phyloP scores from a whole-genome alignment of 2,888 invertebrate species.

The Barypeithes pellucidus region DNA sequence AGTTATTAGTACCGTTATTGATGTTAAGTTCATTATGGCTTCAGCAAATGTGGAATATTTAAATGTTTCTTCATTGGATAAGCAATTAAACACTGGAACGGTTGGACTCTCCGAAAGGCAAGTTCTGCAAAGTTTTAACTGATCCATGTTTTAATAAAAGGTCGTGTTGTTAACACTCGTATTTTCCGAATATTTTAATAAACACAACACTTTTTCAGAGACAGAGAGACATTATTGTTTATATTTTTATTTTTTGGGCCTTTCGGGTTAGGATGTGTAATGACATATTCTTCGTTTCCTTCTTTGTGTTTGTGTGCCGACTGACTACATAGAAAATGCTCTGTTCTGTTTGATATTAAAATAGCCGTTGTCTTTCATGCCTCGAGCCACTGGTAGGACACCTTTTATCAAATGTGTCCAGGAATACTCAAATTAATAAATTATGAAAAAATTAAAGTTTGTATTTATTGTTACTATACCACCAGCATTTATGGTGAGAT shows the following conservation, averaged over 20 bases:
- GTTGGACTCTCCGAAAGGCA: constrained; percentile 47
- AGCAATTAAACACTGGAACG: constrained; percentile 28
- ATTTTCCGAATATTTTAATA: background rate
- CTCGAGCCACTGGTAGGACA: no score
- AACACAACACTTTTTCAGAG: background rate
- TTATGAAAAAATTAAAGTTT: no score
- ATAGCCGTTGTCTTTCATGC: no score
- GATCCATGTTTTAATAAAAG: constrained; percentile 31
- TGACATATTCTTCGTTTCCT: no score
- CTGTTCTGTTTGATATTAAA: no score
- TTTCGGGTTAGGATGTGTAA: constrained; percentile 1
- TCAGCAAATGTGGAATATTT: constrained; percentile 38
- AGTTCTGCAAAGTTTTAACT: constrained; percentile 41
- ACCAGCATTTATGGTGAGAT: background rate
- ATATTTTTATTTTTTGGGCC: background rate
- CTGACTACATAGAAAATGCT: no score
- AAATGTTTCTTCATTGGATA: constrained; percentile 5
- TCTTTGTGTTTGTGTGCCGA: no score
- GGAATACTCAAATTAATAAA: no score
- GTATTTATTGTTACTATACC: background rate
- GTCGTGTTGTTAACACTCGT: background rate
- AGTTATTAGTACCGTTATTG: constrained; percentile 42
- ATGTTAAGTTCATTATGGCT: constrained; percentile 41
- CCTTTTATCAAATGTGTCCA: no score
- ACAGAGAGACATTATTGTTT: constrained; percentile 15